These are phyloP conservation scores for Agapostemon virescens DNA, from an alignment of 2,888 invertebrate species.

Conservation along the genomic window DNA sequence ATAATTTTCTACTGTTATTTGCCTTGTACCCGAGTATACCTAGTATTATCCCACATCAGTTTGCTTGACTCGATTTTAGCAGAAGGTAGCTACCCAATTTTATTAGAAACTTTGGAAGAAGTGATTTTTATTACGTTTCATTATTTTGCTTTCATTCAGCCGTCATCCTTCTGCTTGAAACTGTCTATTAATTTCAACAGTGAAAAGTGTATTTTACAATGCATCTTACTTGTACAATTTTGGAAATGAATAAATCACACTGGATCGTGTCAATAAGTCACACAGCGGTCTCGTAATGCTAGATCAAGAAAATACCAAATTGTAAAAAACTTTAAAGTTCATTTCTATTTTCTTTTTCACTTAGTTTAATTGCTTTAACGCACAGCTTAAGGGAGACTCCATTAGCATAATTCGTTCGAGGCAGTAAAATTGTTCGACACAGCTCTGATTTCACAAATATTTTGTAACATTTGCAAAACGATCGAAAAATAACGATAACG, in stretches of 20 bases:
- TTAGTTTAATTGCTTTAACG: background rate
- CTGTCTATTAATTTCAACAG: background rate
- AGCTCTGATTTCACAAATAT: background rate
- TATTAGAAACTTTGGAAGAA: background rate
- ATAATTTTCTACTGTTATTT: background rate
- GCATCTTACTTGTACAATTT: too few species aligned
- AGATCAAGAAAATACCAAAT: background rate
- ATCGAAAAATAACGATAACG: background rate
- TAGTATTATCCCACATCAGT: background rate
- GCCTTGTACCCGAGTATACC: too few species aligned
- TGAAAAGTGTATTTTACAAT: background rate
- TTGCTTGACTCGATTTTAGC: background rate
- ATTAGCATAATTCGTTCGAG: background rate
- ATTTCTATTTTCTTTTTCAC: background rate
- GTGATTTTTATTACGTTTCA: background rate
- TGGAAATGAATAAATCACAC: too few species aligned
- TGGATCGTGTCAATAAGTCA: too few species aligned
- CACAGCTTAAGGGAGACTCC: background rate
- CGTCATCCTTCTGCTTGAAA: background rate
- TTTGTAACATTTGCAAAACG: background rate
- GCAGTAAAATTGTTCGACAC: background rate
- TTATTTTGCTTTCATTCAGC: background rate
- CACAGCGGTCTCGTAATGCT: background rate
- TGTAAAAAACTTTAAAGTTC: background rate
- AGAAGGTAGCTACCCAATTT: background rate